Percentiles rank a stretch among this genome's conserved stretches.
These are phyloP conservation scores for Gastracanthus pulcherrimus DNA, from an alignment of 2,888 invertebrate genomes.

Conservation along the genomic window DNA sequence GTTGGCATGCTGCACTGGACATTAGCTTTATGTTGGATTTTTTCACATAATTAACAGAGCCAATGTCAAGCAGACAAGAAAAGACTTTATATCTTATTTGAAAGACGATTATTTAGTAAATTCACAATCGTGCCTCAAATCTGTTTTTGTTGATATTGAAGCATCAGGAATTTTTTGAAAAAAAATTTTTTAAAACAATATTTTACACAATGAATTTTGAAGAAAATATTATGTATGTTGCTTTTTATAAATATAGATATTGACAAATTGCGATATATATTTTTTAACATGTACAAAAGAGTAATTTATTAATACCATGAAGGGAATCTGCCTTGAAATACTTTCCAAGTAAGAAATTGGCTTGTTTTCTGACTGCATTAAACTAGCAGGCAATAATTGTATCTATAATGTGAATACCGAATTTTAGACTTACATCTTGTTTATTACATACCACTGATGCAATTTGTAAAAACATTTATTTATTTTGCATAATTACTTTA, in stretches of 20 bases:
- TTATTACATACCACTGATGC: constrained; percentile 44
- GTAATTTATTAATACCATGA: constrained; percentile 55
- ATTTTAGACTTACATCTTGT: constrained; percentile 51
- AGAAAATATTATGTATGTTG: constrained; percentile 44
- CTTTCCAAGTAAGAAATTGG: constrained; percentile 49
- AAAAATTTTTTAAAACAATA: constrained; percentile 26
- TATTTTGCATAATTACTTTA: constrained; percentile 50
- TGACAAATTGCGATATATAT: constrained; percentile 54
- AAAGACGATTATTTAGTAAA: constrained; percentile 23
- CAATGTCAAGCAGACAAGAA: constrained; percentile 31
- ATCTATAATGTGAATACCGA: constrained; percentile 57
- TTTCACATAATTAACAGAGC: constrained; percentile 35
- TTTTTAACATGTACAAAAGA: constrained; percentile 59
- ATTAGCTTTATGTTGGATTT: constrained; percentile 40
- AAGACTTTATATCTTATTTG: constrained; percentile 31
- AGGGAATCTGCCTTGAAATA: constrained; percentile 43
- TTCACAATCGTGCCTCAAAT: constrained; percentile 54
- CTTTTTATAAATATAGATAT: constrained; percentile 55
- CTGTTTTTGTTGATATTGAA: constrained; percentile 46
- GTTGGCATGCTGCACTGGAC: constrained; percentile 23
- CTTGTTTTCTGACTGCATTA: constrained; percentile 48
- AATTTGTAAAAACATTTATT: constrained; percentile 56
- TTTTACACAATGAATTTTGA: constrained; percentile 32
- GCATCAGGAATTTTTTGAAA: constrained; percentile 23
- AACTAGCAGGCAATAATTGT: constrained; percentile 54